A percentile compares a stretch with the other conserved stretches of the same genome.
These are phyloP conservation scores for Campoplex nolae DNA, from an alignment of 2,888 invertebrate genomes.

Conservation along the genomic window DNA sequence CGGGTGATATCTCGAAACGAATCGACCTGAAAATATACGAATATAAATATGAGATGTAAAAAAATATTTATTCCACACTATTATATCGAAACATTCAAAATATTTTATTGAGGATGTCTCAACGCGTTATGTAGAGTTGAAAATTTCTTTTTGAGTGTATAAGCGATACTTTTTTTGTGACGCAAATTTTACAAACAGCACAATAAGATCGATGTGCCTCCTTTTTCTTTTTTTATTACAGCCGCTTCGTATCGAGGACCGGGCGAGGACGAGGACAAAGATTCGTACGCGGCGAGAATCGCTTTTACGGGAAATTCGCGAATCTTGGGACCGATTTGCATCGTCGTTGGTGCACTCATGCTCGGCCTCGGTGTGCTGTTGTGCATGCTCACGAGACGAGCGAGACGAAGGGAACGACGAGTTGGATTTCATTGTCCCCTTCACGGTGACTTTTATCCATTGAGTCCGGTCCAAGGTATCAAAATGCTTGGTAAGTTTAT, in stretches of 20 bases:
- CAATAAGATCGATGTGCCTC: neutral
- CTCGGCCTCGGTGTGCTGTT: conserved; percentile 88
- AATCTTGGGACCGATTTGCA: conserved; percentile 90
- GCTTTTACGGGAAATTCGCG: conserved; percentile 91
- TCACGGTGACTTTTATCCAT: conserved; percentile 92
- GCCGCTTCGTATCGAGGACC: conserved; percentile 91
- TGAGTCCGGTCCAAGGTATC: conserved; percentile 87
- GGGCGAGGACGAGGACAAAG: conserved; percentile 90
- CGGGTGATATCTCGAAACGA: too few species aligned
- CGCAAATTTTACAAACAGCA: neutral
- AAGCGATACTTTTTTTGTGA: too few species aligned
- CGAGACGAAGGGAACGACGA: conserved; percentile 88
- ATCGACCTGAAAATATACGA: neutral
- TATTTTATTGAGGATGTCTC: neutral
- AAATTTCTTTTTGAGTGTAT: neutral
- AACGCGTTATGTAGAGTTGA: neutral
- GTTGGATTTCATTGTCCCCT: conserved; percentile 92
- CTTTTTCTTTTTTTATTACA: conserved; percentile 79
- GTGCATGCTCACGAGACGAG: conserved; percentile 89
- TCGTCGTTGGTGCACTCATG: conserved; percentile 91
- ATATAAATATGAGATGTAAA: neutral
- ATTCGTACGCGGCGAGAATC: conserved; percentile 90
- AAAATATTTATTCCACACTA: neutral
- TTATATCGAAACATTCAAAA: neutral
- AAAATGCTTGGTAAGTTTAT: conserved; percentile 80